Base-by-base conservation (phyloP, 2,113 vertebrate species). In the Coracopsis vasa region DNA sequence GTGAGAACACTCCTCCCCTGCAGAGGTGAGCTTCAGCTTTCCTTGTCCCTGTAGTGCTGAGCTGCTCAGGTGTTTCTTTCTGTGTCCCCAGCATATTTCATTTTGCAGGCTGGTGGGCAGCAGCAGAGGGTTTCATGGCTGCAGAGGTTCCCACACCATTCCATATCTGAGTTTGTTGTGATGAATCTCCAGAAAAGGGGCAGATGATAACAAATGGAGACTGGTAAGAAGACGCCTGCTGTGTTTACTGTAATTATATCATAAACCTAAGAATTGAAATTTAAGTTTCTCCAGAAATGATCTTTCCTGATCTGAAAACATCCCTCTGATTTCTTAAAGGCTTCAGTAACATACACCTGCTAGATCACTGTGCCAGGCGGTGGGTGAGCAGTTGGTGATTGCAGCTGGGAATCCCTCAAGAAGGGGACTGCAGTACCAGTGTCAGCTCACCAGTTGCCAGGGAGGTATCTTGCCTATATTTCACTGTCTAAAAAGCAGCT, bases 281-380 rank as follows among this genome's bases (percentile, higher is more conserved):
- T 44, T 17, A 69, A 14, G 17, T 33, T 75, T 74, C 41, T 92
- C 35, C n/a, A 28, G 48, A 75, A 61, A 42, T 9, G 1, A 37
- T 45, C 48, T n/a, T 48, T 75, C 44, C 56, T 65, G 17, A 6
- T 58, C n/a, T 48, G 50, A 60, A 82, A 86, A 31, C 41, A 25
- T 42, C 67, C 62, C 33, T 84, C 42, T 65, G 35, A 39, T 54
- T 42, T 51, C 83, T 58, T 60, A 47, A 80, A 73, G 54, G 31
- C 41, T 73, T 67, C 44, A 72, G 9, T 20, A 51, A 41, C 5
- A 37, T 13, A 10, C 1, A 2, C 16, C 19, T 87, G 50, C 35
- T 81, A 33, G 44, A n/a, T 67, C 23, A 18, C 35, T 0, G 0
- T 58, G 67, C 33, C 50, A 53, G 13, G 35, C 11, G 1, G 0